Percentiles rank a stretch among this genome's conserved stretches.
phyloP scores from a whole-genome alignment of 2,113 vertebrate genomes.

The Cinclus mexicanus region DNA sequence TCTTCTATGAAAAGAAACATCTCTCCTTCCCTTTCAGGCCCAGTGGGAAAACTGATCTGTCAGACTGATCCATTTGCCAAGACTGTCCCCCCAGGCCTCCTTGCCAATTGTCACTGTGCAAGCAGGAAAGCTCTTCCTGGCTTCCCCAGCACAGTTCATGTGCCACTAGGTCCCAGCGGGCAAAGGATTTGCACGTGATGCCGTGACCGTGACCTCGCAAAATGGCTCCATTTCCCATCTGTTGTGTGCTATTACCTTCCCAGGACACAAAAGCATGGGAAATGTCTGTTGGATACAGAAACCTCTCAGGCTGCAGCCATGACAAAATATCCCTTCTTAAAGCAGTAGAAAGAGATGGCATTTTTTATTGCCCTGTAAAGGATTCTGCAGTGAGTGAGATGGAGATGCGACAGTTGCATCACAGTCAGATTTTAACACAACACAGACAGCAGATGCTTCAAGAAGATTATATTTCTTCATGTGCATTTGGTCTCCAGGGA shows the following conservation, averaged over 20 bases:
- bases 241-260: background rate
- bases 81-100: background rate
- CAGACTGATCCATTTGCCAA: background rate
- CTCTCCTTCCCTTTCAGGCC: background rate
- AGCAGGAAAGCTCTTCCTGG: background rate
- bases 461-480: constrained; percentile 48
- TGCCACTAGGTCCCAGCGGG: background rate
- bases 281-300: background rate
- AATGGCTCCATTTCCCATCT: background rate
- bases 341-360: background rate
- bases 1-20: background rate
- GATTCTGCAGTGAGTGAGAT: background rate
- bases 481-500: background rate
- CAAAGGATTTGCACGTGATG: background rate
- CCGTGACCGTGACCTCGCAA: background rate
- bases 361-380: background rate
- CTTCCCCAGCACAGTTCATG: background rate
- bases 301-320: background rate
- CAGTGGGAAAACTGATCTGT: background rate
- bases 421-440: constrained; percentile 13
- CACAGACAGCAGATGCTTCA: constrained; percentile 26
- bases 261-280: background rate
- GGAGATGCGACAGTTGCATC: background rate
- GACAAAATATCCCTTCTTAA: background rate
- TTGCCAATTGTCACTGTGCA: background rate